Evolutionary conservation across 2,888 invertebrate species (phyloP).

Genomic region (Papilio elwesi): DNA sequence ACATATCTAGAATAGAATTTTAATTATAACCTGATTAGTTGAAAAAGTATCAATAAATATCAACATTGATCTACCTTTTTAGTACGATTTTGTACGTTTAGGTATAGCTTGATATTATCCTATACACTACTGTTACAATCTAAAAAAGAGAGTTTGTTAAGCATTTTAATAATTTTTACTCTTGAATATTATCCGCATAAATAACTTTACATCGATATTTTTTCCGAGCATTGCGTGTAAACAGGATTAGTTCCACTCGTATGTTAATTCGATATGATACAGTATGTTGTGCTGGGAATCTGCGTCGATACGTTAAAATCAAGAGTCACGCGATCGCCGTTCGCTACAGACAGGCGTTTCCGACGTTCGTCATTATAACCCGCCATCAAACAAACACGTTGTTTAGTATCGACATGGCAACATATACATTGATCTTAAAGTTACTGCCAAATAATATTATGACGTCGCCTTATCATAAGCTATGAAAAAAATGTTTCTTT

Average conservation of each 20-base stretch:
- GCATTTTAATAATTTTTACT: not conserved
- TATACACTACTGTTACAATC: not conserved
- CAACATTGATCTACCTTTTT: not conserved
- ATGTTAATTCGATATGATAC: constrained; percentile 32
- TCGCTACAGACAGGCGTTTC: constrained; percentile 20
- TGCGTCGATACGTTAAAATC: constrained; percentile 27
- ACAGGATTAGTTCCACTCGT: constrained; percentile 35
- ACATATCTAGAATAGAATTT: too few relatives aligned
- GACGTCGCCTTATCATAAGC: too few relatives aligned
- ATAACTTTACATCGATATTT: constrained; percentile 1
- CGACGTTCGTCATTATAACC: constrained; percentile 3
- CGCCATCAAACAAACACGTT: constrained; percentile 1
- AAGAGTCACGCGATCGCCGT: constrained; percentile 31
- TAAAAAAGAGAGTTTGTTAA: too few relatives aligned
- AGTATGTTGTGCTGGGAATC: constrained; percentile 21
- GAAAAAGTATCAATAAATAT: too few relatives aligned
- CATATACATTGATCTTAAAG: not conserved
- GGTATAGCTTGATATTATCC: too few relatives aligned
- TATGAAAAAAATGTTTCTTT: not conserved
- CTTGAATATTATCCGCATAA: constrained; percentile 5
- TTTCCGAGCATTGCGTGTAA: constrained; percentile 34
- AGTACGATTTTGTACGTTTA: not conserved
- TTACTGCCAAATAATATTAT: too few relatives aligned
- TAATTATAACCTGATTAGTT: too few relatives aligned
- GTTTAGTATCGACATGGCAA: not conserved